Evolutionary conservation across 2,888 invertebrate genomes (phyloP).

Genomic region (Liopterus haemorrhoidalis): DNA sequence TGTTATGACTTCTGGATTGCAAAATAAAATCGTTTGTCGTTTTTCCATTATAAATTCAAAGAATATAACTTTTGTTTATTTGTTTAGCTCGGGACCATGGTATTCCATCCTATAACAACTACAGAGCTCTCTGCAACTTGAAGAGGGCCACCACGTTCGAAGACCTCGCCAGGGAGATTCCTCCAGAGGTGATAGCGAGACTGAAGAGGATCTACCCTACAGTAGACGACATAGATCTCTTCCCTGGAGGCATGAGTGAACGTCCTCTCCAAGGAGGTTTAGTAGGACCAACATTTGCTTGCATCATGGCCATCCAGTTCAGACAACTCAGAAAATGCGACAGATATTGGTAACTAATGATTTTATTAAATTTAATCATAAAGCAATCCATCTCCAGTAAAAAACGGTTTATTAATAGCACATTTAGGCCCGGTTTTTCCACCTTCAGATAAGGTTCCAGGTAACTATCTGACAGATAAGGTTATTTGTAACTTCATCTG

Average conservation of each 20-base stretch:
- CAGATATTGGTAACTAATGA: slow-evolving; percentile 72
- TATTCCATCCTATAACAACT: slow-evolving; percentile 82
- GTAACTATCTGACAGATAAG: too few relatives aligned
- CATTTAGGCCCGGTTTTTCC: too few relatives aligned
- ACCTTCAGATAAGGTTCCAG: too few relatives aligned
- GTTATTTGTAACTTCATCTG: too few relatives aligned
- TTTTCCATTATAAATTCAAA: too few relatives aligned
- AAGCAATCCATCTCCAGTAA: too few relatives aligned
- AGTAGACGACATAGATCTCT: slow-evolving; percentile 93
- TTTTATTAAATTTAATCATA: too few relatives aligned
- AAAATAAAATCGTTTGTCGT: too few relatives aligned
- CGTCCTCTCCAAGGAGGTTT: slow-evolving; percentile 81
- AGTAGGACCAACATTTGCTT: slow-evolving; percentile 91
- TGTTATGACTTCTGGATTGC: too few relatives aligned
- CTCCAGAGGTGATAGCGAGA: slow-evolving; percentile 72
- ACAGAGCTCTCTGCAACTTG: slow-evolving; percentile 82
- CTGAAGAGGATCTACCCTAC: slow-evolving; percentile 77
- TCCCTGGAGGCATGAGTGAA: slow-evolving; percentile 92
- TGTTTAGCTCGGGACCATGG: slow-evolving; percentile 73
- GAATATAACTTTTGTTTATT: too few relatives aligned
- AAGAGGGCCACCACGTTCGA: slow-evolving; percentile 79
- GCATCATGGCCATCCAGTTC: slow-evolving; percentile 93
- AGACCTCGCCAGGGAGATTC: slow-evolving; percentile 80
- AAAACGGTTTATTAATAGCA: too few relatives aligned
- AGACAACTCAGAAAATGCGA: slow-evolving; percentile 86